These are phyloP conservation scores for Hermaeophaga mercurialis DNA, from an alignment of 2,888 invertebrate genomes.

Conservation along the genomic window DNA sequence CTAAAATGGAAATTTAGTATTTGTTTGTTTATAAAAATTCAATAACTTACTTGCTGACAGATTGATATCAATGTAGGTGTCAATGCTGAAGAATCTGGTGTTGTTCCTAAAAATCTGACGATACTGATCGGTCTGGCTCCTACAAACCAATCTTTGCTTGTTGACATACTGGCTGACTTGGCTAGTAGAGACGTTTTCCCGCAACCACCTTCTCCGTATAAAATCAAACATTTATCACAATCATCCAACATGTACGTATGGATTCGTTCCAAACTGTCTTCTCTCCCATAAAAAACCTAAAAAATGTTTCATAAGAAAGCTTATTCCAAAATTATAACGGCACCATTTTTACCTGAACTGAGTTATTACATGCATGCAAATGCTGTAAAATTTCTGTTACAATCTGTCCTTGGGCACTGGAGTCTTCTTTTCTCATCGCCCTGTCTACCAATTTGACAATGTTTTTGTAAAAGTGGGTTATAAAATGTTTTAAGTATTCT, in stretches of 20 bases:
- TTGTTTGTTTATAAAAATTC: neutral
- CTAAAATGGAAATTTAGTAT: conserved; percentile 58
- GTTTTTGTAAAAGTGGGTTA: conserved; percentile 91
- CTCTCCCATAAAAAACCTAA: conserved; percentile 89
- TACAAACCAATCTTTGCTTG: conserved; percentile 73
- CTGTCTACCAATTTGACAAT: conserved; percentile 90
- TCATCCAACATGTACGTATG: conserved; percentile 81
- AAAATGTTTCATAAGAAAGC: conserved; percentile 17
- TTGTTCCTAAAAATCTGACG: conserved; percentile 92
- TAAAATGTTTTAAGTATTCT: conserved; percentile 92
- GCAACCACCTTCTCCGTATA: conserved; percentile 96
- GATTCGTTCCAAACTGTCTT: conserved; percentile 81
- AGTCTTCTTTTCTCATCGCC: conserved; percentile 95
- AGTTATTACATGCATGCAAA: conserved; percentile 93
- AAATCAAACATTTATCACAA: conserved; percentile 85
- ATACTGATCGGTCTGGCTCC: conserved; percentile 83
- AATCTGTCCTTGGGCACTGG: conserved; percentile 90
- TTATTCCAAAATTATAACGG: too few relatives aligned
- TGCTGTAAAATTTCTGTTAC: conserved; percentile 94
- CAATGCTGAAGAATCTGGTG: conserved; percentile 94
- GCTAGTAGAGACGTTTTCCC: conserved; percentile 96
- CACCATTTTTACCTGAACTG: conserved; percentile 74
- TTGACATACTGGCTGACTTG: conserved; percentile 82
- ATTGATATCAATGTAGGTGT: conserved; percentile 94
- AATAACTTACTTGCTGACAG: conserved; percentile 80